A percentile compares a stretch with the other conserved stretches of the same genome.
These are phyloP conservation scores for Ormia ochracea DNA, from an alignment of 2,888 invertebrate species.

Conservation along the genomic window DNA sequence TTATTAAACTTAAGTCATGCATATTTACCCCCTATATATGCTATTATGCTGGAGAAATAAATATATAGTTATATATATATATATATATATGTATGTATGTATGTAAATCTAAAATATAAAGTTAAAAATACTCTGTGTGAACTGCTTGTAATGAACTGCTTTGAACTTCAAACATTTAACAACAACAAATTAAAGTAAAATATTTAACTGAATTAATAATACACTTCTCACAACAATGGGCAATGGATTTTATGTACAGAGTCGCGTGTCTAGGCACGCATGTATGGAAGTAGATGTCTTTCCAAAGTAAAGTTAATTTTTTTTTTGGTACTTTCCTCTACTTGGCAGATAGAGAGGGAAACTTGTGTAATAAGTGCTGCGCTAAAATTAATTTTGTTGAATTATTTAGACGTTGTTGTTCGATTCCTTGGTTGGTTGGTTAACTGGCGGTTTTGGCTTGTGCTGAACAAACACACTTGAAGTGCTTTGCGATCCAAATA, in stretches of 20 bases:
- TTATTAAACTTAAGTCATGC: too few relatives aligned
- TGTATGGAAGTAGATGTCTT: neutral
- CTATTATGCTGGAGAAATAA: too few relatives aligned
- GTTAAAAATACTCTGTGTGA: neutral
- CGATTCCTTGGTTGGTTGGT: constrained; percentile 28
- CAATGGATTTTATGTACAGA: neutral
- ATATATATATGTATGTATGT: too few relatives aligned
- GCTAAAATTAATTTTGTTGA: constrained; percentile 9
- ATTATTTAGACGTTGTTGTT: neutral
- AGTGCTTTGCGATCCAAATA: constrained; percentile 19
- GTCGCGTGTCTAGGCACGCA: too few relatives aligned
- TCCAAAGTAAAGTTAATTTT: neutral
- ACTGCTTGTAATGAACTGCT: constrained; percentile 37
- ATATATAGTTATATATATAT: too few relatives aligned
- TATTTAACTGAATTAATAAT: constrained; percentile 9
- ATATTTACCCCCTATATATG: too few relatives aligned
- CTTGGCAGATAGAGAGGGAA: neutral
- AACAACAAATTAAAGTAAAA: neutral
- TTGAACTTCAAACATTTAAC: constrained; percentile 44
- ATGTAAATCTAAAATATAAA: too few relatives aligned
- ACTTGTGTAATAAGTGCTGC: constrained; percentile 1
- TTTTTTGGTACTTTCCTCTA: constrained; percentile 1
- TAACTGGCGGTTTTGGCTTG: constrained; percentile 8
- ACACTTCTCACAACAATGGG: neutral
- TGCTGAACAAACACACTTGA: neutral